A percentile compares a stretch with the other conserved stretches of the same genome.
Evolutionary conservation across 2,113 vertebrate species (phyloP).

Genomic region (Girardinichthys multiradiatus): DNA sequence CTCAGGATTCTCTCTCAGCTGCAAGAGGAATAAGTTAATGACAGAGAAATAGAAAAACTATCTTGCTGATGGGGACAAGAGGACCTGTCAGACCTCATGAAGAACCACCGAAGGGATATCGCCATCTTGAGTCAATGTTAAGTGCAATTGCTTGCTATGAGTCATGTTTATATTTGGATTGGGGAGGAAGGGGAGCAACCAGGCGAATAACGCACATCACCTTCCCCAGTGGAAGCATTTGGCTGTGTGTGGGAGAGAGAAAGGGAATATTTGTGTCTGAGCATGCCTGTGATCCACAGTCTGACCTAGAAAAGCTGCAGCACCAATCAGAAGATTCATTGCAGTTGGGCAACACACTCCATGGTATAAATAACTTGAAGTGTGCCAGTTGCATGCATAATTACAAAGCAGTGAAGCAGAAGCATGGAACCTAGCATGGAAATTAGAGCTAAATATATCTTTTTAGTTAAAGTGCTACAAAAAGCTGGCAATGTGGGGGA

Average conservation of each 20-base stretch:
- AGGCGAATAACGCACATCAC: conserved; percentile 63
- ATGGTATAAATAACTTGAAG: conserved; percentile 80
- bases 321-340: conserved; percentile 63
- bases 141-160: conserved; percentile 49
- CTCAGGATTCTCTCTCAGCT: conserved; percentile 8
- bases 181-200: conserved; percentile 66
- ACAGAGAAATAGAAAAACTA: neutral
- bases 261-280: conserved; percentile 47
- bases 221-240: conserved; percentile 63
- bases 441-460: neutral
- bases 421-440: conserved; percentile 13
- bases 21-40: neutral
- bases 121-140: conserved; percentile 62
- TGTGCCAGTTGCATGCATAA: conserved; percentile 79
- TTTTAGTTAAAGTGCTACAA: neutral
- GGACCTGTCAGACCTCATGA: conserved; percentile 29
- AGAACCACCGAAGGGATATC: conserved; percentile 50
- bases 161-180: conserved; percentile 73
- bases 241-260: conserved; percentile 48
- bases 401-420: conserved; percentile 53
- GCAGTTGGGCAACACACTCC: conserved; percentile 69
- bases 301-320: conserved; percentile 82
- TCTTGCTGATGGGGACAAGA: neutral
- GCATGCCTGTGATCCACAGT: conserved; percentile 49
- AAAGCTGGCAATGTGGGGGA: neutral